phyloP scores from a whole-genome alignment of 2,113 vertebrate species.

The Herpetotheres cachinnans region DNA sequence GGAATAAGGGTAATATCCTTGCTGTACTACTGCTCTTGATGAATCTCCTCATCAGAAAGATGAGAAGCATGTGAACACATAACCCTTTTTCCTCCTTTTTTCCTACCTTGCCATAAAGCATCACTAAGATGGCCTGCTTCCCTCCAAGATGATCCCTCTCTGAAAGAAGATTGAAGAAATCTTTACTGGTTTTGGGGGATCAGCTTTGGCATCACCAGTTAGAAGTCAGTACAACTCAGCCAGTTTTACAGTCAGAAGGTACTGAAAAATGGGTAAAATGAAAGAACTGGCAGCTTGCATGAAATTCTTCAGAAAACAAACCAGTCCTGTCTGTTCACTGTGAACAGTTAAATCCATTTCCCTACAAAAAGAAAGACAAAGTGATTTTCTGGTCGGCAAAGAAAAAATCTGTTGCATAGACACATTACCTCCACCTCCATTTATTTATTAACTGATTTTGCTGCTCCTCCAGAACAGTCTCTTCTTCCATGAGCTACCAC shows the following conservation, averaged over 20 bases:
- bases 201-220: not conserved
- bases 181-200: not conserved
- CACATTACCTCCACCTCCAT: not conserved
- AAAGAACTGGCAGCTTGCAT: conserved; percentile 21
- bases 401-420: not conserved
- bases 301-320: conserved; percentile 15
- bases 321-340: not conserved
- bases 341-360: not conserved
- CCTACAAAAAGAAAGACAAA: not conserved
- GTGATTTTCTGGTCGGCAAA: not conserved
- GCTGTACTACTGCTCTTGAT: not conserved
- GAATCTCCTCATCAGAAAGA: not conserved
- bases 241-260: not conserved
- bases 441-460: not conserved
- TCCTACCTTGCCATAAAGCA: not conserved
- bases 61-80: not conserved
- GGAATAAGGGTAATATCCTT: not conserved
- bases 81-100: not conserved
- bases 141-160: not conserved
- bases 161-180: not conserved
- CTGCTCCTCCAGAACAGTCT: not conserved
- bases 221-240: not conserved
- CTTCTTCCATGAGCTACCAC: not conserved
- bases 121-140: not conserved
- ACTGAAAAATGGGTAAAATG: not conserved